These are phyloP conservation scores for Meleagris gallopavo DNA, from an alignment of 2,113 vertebrate genomes.

Conservation along the genomic window DNA sequence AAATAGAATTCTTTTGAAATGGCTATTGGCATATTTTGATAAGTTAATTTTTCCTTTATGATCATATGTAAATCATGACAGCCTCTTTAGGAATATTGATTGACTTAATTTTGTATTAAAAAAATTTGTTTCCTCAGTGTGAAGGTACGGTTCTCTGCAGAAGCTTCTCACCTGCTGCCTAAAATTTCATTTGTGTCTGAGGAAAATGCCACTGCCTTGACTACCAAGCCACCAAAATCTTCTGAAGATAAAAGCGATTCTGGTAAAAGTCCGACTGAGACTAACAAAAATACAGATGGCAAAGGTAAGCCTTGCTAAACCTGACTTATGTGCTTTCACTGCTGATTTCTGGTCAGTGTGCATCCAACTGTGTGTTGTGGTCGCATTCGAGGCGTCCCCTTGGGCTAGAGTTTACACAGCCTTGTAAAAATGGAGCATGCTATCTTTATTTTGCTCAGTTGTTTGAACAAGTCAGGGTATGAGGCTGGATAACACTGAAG, in stretches of 20 bases:
- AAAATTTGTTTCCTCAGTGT: conserved; percentile 67
- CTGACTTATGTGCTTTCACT: neutral
- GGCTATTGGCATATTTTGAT: neutral
- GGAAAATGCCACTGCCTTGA: neutral
- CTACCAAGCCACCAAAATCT: neutral
- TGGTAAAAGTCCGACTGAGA: neutral
- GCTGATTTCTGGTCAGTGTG: neutral
- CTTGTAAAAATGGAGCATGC: neutral
- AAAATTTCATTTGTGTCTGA: conserved; percentile 69
- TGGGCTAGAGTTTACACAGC: neutral
- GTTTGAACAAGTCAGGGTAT: neutral
- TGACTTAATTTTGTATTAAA: neutral
- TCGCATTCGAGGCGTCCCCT: neutral
- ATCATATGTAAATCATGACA: neutral
- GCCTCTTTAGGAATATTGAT: neutral
- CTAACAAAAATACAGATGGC: neutral
- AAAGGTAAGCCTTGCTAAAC: conserved; percentile 39
- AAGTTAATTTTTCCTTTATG: neutral
- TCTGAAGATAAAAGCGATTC: neutral
- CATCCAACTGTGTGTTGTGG: neutral
- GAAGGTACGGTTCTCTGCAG: conserved; percentile 74
- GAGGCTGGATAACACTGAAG: neutral
- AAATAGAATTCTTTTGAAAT: neutral
- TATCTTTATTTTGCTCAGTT: neutral
- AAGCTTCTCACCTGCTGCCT: conserved; percentile 69